Conservation (phyloP, 2,888 invertebrate genomes). For the Cephonodes hylas region DNA sequence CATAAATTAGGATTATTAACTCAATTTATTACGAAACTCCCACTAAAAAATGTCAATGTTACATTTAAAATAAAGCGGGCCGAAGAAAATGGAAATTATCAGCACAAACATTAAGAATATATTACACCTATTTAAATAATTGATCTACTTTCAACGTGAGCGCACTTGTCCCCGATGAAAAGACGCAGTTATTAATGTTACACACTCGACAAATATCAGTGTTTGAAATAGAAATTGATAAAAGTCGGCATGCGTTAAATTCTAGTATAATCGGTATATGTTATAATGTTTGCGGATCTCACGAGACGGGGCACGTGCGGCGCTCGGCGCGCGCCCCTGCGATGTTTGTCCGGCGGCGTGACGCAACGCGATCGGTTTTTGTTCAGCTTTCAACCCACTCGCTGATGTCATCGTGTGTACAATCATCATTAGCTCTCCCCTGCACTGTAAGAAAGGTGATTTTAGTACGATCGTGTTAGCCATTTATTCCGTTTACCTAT, state of each 20-base stretch:
- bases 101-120: too few species aligned
- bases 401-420: conserved; percentile 55
- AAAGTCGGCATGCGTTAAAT: not conserved
- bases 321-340: conserved; percentile 17
- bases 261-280: not conserved
- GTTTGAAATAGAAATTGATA: not conserved
- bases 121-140: too few species aligned
- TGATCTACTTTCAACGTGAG: too few species aligned
- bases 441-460: conserved; percentile 21
- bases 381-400: conserved; percentile 44
- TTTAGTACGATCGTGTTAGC: not conserved
- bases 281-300: conserved; percentile 17
- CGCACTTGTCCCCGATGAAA: too few species aligned
- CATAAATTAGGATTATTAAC: too few species aligned
- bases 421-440: conserved; percentile 34
- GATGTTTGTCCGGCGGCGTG: conserved; percentile 33
- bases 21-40: too few species aligned
- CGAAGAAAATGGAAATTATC: too few species aligned
- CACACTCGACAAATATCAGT: too few species aligned
- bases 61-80: too few species aligned
- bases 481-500: too few species aligned
- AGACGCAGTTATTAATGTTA: too few species aligned
- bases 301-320: conserved; percentile 50
- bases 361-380: conserved; percentile 55
- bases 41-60: too few species aligned